phyloP scores from a whole-genome alignment of 2,797 vertebrate species.

The Pangasius djambal region DNA sequence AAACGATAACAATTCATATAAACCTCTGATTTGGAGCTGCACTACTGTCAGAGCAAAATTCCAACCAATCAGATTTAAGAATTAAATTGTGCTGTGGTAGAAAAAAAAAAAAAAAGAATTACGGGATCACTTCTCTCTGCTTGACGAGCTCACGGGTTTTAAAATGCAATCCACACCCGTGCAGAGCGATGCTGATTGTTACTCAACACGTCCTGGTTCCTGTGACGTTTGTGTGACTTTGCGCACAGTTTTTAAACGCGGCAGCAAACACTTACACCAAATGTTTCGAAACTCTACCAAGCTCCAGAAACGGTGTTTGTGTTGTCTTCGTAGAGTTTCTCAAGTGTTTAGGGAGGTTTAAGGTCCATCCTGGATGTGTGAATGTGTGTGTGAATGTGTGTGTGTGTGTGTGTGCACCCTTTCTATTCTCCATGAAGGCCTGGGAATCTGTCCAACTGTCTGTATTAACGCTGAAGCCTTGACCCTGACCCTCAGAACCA shows the following conservation, averaged over 20 bases:
- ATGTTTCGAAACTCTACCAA: neutral
- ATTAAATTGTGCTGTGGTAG: too few relatives aligned
- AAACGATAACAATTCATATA: too few relatives aligned
- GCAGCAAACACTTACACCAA: neutral
- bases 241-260: neutral
- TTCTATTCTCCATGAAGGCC: conserved; percentile 54
- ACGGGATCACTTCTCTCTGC: too few relatives aligned
- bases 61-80: too few relatives aligned
- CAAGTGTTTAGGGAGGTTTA: neutral
- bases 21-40: too few relatives aligned
- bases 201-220: neutral
- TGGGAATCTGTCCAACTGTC: conserved; percentile 63
- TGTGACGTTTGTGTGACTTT: too few relatives aligned
- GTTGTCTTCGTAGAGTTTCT: neutral
- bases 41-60: too few relatives aligned
- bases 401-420: conserved; percentile 23
- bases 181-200: neutral
- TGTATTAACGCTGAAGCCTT: conserved; percentile 60
- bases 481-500: conserved; percentile 50
- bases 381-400: conserved; percentile 23
- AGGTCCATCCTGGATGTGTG: neutral
- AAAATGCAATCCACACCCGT: too few relatives aligned
- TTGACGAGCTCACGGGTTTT: too few relatives aligned
- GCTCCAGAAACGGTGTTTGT: neutral
- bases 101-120: too few relatives aligned